A percentile compares a stretch with the other conserved stretches of the same genome.
Conservation (phyloP, 2,113 vertebrate species). For the Phodopus roborovskii region DNA sequence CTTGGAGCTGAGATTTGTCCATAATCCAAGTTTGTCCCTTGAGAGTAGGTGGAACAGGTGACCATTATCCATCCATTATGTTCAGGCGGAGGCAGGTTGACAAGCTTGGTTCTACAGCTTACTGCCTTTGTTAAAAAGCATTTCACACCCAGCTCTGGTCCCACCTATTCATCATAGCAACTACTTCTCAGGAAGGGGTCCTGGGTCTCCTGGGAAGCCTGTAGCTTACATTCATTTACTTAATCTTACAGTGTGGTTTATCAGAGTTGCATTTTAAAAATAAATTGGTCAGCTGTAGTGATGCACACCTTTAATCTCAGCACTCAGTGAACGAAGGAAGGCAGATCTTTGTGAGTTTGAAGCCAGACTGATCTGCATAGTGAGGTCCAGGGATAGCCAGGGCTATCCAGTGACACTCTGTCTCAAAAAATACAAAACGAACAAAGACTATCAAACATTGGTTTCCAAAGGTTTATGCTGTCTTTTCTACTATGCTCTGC, state of each 20-base stretch:
- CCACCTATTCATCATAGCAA: conserved; percentile 28
- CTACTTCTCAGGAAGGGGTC: conserved; percentile 48
- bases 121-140: conserved; percentile 27
- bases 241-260: conserved; percentile 38
- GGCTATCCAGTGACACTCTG: not conserved
- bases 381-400: not conserved
- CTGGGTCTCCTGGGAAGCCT: conserved; percentile 38
- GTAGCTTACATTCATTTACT: conserved; percentile 52
- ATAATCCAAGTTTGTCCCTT: not conserved
- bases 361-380: not conserved
- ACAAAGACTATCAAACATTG: conserved; percentile 44
- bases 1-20: not conserved
- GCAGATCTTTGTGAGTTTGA: not conserved
- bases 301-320: not conserved
- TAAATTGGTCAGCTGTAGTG: conserved; percentile 34
- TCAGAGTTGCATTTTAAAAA: conserved; percentile 75
- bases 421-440: not conserved
- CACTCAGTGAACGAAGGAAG: not conserved
- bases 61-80: conserved; percentile 26
- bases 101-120: conserved; percentile 35
- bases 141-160: conserved; percentile 15
- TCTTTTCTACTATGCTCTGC: conserved; percentile 19
- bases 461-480: conserved; percentile 62
- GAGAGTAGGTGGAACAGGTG: not conserved
- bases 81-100: conserved; percentile 16